phyloP scores from a whole-genome alignment of 2,888 invertebrate genomes.

The Tetragonula carbonaria region DNA sequence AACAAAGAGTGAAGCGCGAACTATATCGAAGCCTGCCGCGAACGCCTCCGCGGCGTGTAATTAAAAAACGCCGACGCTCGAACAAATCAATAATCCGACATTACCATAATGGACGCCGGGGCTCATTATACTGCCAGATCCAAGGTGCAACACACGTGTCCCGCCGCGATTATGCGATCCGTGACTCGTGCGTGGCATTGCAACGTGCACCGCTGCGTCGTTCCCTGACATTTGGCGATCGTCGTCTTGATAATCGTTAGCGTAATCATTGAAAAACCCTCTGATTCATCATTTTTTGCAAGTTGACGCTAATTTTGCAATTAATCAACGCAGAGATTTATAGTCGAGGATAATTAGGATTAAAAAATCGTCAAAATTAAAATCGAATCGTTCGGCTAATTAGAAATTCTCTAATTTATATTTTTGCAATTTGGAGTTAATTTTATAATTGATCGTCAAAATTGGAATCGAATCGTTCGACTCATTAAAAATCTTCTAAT shows the following conservation, averaged over 20 bases:
- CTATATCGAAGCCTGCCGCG: neutral
- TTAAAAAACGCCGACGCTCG: slow-evolving; percentile 50
- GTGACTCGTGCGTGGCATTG: neutral
- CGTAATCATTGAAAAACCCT: no score
- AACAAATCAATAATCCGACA: slow-evolving; percentile 50
- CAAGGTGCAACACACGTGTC: slow-evolving; percentile 35
- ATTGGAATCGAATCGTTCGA: no score
- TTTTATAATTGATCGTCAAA: no score
- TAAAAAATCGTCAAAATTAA: no score
- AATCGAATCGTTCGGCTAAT: no score
- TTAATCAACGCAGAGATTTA: no score
- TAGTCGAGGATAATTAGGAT: no score
- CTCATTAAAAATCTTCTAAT: no score
- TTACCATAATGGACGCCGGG: slow-evolving; percentile 43
- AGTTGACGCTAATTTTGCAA: no score
- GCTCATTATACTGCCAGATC: slow-evolving; percentile 52
- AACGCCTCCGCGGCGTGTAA: slow-evolving; percentile 18
- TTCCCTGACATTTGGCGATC: neutral
- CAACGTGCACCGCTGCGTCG: neutral
- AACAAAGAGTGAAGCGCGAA: neutral
- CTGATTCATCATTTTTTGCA: no score
- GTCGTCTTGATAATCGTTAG: neutral
- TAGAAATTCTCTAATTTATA: no score
- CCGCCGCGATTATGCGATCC: slow-evolving; percentile 18
- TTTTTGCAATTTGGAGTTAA: no score